A percentile compares a stretch with the other conserved stretches of the same genome.
Conservation (phyloP, 1,140 invertebrate species). For the Halotydeus destructor region DNA sequence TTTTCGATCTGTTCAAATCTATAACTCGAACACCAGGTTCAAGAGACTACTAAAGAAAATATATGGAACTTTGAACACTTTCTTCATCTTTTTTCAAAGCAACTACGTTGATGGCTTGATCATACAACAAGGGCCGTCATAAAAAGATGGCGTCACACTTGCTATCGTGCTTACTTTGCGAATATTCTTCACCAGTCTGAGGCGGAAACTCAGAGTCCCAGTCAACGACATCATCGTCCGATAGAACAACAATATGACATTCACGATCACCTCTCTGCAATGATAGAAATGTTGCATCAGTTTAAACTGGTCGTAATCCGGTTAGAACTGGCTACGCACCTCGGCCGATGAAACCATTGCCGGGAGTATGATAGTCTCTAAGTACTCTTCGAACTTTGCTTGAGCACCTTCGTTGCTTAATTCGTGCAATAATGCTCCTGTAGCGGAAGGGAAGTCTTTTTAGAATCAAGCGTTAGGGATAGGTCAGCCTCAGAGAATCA, state of each 20-base stretch:
- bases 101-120: too few relatives aligned
- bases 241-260: slow-evolving; percentile 65
- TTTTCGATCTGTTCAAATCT: too few relatives aligned
- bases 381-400: slow-evolving; percentile 82
- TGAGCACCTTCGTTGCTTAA: slow-evolving; percentile 94
- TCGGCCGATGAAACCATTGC: slow-evolving; percentile 87
- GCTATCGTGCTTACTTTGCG: slow-evolving; percentile 61
- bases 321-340: slow-evolving; percentile 13
- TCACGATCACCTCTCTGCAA: slow-evolving; percentile 18
- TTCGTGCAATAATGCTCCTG: slow-evolving; percentile 86
- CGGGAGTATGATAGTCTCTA: slow-evolving; percentile 84
- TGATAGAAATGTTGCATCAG: background rate
- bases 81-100: too few relatives aligned
- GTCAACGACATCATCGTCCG: slow-evolving; percentile 88
- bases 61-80: too few relatives aligned
- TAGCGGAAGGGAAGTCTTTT: slow-evolving; percentile 15
- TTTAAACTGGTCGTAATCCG: background rate
- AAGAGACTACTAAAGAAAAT: too few relatives aligned
- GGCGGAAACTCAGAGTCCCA: slow-evolving; percentile 98
- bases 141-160: too few relatives aligned
- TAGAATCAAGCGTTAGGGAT: too few relatives aligned
- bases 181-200: slow-evolving; percentile 95
- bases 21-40: too few relatives aligned
- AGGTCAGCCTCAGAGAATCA: too few relatives aligned
- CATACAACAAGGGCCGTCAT: too few relatives aligned